These are phyloP conservation scores for Onychomys leucogaster DNA, from an alignment of 2,797 vertebrate genomes.

Conservation along the genomic window DNA sequence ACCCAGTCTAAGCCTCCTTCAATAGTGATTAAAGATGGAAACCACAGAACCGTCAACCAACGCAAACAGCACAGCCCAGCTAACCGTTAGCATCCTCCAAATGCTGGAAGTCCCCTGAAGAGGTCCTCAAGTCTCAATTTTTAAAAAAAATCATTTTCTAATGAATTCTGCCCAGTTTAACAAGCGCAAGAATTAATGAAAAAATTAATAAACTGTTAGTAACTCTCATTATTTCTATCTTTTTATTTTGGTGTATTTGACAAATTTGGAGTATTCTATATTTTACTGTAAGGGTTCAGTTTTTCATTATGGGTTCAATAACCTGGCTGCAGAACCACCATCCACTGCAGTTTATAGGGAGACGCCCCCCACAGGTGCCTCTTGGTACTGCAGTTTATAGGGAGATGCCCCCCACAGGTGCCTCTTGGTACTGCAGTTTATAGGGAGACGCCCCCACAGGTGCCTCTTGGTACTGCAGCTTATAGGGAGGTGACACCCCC, in stretches of 20 bases:
- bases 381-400: background rate
- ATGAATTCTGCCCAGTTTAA: conserved; percentile 43
- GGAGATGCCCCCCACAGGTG: no score
- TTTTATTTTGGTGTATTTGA: background rate
- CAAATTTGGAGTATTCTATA: background rate
- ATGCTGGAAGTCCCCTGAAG: conserved; percentile 23
- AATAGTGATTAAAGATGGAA: background rate
- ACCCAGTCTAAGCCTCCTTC: background rate
- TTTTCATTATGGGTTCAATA: conserved; percentile 22
- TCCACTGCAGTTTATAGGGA: background rate
- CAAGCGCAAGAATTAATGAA: background rate
- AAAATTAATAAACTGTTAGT: background rate
- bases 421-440: background rate
- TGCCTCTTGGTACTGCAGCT: background rate
- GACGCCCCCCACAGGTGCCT: background rate
- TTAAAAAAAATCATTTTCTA: conserved; percentile 15
- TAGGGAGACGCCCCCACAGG: background rate
- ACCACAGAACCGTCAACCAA: background rate
- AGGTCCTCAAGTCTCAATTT: conserved; percentile 31
- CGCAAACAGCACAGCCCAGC: background rate
- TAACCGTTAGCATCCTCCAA: background rate
- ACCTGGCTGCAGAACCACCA: background rate
- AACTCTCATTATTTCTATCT: conserved; percentile 30
- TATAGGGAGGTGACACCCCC: no score
- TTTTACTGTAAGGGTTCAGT: background rate